Evolutionary conservation across 2,113 vertebrate species (phyloP).

Genomic region (Eublepharis macularius): DNA sequence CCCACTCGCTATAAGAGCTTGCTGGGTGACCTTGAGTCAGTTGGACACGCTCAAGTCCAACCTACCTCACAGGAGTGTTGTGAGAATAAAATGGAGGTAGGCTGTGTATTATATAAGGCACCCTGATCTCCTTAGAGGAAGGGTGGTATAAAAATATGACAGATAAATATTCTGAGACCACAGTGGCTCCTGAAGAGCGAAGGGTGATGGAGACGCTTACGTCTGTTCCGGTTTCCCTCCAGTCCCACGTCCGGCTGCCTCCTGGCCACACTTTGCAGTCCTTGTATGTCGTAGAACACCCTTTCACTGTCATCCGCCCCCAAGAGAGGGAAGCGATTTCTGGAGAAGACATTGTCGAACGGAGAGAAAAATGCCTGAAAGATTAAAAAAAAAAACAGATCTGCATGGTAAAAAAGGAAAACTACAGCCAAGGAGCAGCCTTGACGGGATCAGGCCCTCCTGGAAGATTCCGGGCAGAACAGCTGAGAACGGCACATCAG

Average conservation of each 20-base stretch:
- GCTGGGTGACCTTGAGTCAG: too few species aligned
- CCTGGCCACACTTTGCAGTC: slow-evolving; percentile 99
- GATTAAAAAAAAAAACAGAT: slow-evolving; percentile 48
- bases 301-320: slow-evolving; percentile 93
- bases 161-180: too few species aligned
- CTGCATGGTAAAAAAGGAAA: background rate
- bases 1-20: too few species aligned
- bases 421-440: background rate
- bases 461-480: background rate
- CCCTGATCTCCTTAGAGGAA: too few species aligned
- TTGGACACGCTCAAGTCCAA: too few species aligned
- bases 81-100: too few species aligned
- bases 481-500: too few species aligned
- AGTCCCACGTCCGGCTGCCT: slow-evolving; percentile 93
- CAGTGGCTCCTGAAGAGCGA: too few species aligned
- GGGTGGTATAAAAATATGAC: too few species aligned
- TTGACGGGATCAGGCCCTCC: background rate
- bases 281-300: slow-evolving; percentile 85
- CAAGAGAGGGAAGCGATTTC: slow-evolving; percentile 91
- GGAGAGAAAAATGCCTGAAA: slow-evolving; percentile 58
- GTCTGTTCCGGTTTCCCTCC: slow-evolving; percentile 94
- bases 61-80: too few species aligned
- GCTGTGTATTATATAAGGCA: too few species aligned
- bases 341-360: slow-evolving; percentile 85
- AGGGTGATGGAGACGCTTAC: slow-evolving; percentile 72